Conservation (phyloP, 2,113 vertebrate genomes). For the Donacobius atricapilla region DNA sequence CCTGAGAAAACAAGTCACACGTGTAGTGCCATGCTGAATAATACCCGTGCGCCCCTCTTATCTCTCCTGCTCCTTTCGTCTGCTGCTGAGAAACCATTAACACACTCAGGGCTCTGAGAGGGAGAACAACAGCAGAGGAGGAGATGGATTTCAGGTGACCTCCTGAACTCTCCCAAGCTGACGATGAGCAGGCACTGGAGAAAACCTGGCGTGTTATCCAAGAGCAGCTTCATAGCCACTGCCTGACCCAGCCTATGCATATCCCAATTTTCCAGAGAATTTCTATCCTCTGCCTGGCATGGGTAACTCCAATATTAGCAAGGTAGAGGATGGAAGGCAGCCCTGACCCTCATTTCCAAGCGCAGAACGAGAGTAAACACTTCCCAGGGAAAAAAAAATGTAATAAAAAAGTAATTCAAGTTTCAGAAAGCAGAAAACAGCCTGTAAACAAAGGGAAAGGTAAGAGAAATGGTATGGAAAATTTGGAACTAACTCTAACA, state of each 20-base stretch:
- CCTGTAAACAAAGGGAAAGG: neutral
- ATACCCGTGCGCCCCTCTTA: neutral
- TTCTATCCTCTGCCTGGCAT: neutral
- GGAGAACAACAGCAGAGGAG: neutral
- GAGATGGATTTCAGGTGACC: neutral
- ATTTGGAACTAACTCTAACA: neutral
- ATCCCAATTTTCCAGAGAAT: neutral
- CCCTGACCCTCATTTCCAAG: neutral
- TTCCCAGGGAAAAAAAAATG: too few species aligned
- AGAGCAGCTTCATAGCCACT: neutral
- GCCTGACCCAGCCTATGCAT: neutral
- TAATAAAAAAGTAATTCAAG: neutral
- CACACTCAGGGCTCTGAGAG: neutral
- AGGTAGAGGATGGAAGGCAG: neutral
- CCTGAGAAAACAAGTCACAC: constrained; percentile 47
- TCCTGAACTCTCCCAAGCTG: neutral
- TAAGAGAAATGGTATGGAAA: neutral
- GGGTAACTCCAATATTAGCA: neutral
- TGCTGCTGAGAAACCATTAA: constrained; percentile 14
- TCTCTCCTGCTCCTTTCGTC: neutral
- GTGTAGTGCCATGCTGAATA: neutral
- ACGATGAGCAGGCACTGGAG: neutral
- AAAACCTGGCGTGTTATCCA: neutral
- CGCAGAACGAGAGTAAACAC: neutral
- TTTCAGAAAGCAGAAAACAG: neutral